phyloP scores from a whole-genome alignment of 2,113 vertebrate species.

The Onychostoma macrolepis region DNA sequence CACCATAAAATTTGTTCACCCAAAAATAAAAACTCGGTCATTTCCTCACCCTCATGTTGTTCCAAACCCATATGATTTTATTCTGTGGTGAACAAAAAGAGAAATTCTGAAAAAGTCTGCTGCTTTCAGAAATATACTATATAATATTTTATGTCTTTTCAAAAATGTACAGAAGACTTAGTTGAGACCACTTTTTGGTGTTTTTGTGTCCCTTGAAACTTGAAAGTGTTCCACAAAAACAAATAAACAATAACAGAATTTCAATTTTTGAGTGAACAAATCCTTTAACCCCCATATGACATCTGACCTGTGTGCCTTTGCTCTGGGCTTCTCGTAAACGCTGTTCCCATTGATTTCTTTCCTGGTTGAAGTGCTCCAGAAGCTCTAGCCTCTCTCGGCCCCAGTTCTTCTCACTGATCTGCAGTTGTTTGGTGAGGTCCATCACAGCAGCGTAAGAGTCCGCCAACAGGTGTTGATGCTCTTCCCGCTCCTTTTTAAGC shows the following conservation, averaged over 20 bases:
- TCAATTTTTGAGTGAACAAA: background rate
- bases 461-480: slow-evolving; percentile 93
- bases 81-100: background rate
- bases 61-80: background rate
- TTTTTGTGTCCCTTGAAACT: background rate
- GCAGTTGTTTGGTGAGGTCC: slow-evolving; percentile 96
- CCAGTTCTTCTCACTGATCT: slow-evolving; percentile 95
- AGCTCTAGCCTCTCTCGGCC: slow-evolving; percentile 93
- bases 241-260: background rate
- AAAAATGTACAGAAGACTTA: background rate
- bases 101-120: background rate
- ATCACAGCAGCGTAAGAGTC: slow-evolving; percentile 96
- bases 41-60: background rate
- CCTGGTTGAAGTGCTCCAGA: slow-evolving; percentile 87
- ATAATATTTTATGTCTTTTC: background rate
- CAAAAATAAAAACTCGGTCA: background rate
- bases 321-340: slow-evolving; percentile 85
- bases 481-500: slow-evolving; percentile 89
- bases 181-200: background rate
- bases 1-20: background rate
- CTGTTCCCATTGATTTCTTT: slow-evolving; percentile 91
- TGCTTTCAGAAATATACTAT: background rate
- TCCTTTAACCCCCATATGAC: no score
- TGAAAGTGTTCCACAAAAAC: background rate
- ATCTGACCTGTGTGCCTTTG: slow-evolving; percentile 81